Conservation (phyloP, 2,888 invertebrate species). For the Oegoconia quadripuncta region DNA sequence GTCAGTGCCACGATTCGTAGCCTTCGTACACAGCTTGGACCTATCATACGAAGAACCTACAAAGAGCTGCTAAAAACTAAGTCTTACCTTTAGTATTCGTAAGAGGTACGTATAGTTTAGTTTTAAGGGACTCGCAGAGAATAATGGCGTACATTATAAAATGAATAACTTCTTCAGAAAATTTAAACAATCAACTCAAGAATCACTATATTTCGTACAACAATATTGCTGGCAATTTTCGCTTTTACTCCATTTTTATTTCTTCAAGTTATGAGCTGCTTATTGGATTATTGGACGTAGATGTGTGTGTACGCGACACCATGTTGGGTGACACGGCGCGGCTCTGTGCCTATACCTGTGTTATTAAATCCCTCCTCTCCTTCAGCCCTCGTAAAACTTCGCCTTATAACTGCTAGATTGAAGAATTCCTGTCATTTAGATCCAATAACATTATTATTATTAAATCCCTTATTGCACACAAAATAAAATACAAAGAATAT, state of each 20-base stretch:
- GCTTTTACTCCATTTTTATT: constrained; percentile 33
- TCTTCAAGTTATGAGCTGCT: constrained; percentile 24
- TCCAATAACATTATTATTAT: too few species aligned
- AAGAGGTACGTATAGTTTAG: too few species aligned
- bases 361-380: constrained; percentile 25
- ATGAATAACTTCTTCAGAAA: background rate
- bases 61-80: too few species aligned
- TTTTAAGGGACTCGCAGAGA: too few species aligned
- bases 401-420: constrained; percentile 2
- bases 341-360: constrained; percentile 9
- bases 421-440: too few species aligned
- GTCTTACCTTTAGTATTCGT: too few species aligned
- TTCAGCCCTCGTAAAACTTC: constrained; percentile 16
- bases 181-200: background rate
- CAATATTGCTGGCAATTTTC: constrained; percentile 24
- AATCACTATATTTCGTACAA: constrained; percentile 11
- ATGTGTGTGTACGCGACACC: constrained; percentile 18
- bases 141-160: too few species aligned
- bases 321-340: constrained; percentile 12
- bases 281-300: constrained; percentile 28
- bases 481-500: too few species aligned
- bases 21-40: too few species aligned
- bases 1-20: too few species aligned
- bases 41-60: too few species aligned
- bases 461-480: too few species aligned